phyloP scores from a whole-genome alignment of 2,113 vertebrate genomes.

The Eupsittula cactorum region DNA sequence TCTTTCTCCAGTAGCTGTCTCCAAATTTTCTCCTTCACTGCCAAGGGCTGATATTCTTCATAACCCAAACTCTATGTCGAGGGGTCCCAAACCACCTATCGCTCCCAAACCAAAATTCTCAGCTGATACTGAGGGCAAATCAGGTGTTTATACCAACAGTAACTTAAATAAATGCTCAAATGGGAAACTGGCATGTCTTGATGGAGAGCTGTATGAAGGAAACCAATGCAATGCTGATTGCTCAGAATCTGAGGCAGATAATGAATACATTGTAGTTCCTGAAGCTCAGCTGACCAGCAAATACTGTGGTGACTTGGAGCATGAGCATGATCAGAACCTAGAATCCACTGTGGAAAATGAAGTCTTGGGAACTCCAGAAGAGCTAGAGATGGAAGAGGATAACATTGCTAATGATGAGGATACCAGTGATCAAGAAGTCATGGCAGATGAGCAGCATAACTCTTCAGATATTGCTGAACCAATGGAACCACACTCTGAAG shows the following conservation, averaged over 20 bases:
- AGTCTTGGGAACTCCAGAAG: background rate
- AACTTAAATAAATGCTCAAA: slow-evolving; percentile 80
- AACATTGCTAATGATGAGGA: background rate
- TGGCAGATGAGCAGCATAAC: background rate
- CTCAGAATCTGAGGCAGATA: slow-evolving; percentile 55
- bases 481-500: slow-evolving; percentile 64
- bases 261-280: slow-evolving; percentile 67
- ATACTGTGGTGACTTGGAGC: slow-evolving; percentile 45
- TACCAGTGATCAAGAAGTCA: background rate
- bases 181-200: slow-evolving; percentile 77
- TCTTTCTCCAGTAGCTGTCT: slow-evolving; percentile 71
- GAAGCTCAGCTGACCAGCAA: slow-evolving; percentile 44
- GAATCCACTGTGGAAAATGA: slow-evolving; percentile 31
- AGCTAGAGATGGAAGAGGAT: slow-evolving; percentile 26
- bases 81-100: slow-evolving; percentile 88
- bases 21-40: slow-evolving; percentile 84
- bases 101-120: slow-evolving; percentile 88
- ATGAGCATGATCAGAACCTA: slow-evolving; percentile 7
- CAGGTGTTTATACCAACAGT: slow-evolving; percentile 64
- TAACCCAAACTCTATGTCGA: slow-evolving; percentile 72
- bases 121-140: slow-evolving; percentile 72
- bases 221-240: slow-evolving; percentile 27
- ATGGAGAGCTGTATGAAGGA: slow-evolving; percentile 68
- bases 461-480: slow-evolving; percentile 42
- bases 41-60: slow-evolving; percentile 75